Conservation (phyloP, 2,888 invertebrate genomes). For the Eupithecia centaureata region DNA sequence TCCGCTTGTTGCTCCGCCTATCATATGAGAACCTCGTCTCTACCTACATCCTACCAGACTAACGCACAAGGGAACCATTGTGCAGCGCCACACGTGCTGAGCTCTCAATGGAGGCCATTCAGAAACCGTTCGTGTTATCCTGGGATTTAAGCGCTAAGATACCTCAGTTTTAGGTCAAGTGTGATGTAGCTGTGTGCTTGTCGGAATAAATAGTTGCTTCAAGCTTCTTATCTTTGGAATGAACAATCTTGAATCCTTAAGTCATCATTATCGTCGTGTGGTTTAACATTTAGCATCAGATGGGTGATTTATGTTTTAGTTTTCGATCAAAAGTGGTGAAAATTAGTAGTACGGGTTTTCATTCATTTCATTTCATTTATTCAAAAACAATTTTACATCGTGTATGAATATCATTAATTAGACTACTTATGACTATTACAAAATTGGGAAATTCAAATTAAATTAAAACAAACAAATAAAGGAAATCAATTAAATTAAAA, state of each 20-base stretch:
- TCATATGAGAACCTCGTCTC: neutral
- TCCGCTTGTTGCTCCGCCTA: neutral
- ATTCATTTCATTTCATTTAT: no score
- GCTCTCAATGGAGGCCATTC: constrained; percentile 32
- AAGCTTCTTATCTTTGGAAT: neutral
- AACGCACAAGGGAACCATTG: constrained; percentile 41
- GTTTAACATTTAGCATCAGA: neutral
- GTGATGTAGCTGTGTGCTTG: neutral
- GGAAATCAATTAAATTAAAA: no score
- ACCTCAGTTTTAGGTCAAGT: constrained; percentile 26
- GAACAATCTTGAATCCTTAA: neutral
- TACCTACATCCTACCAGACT: constrained; percentile 14
- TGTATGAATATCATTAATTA: no score
- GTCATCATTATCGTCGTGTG: neutral
- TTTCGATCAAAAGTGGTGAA: neutral
- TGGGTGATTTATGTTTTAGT: neutral
- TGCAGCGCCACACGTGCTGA: constrained; percentile 34
- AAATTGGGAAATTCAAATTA: no score
- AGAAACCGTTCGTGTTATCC: constrained; percentile 21
- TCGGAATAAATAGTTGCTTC: neutral
- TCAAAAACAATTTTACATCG: no score
- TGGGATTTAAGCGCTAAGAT: constrained; percentile 19
- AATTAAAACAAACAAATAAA: no score
- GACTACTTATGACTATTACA: no score
- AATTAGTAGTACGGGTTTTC: no score